phyloP scores from a whole-genome alignment of 2,113 vertebrate genomes.

The Amphiprion percula region DNA sequence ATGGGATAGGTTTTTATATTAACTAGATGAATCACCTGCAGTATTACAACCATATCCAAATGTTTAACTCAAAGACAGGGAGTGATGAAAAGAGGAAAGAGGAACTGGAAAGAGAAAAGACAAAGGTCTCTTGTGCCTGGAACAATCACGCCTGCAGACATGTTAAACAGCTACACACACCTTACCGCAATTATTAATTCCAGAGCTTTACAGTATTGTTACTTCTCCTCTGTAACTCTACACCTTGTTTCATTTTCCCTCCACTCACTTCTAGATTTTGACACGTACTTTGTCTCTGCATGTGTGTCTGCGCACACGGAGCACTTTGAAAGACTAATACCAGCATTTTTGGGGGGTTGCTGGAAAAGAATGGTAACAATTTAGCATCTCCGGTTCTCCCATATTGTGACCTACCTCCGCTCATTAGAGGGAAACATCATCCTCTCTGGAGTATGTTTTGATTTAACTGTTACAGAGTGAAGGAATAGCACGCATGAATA shows the following conservation, averaged over 20 bases:
- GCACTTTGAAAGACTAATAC: conserved; percentile 37
- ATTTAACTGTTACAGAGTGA: conserved; percentile 38
- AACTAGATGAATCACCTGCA: not conserved
- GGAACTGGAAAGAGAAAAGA: conserved; percentile 8
- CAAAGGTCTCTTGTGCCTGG: conserved; percentile 19
- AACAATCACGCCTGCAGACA: conserved; percentile 15
- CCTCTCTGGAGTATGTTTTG: conserved; percentile 48
- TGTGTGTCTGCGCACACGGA: conserved; percentile 38
- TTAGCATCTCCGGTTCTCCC: conserved; percentile 61
- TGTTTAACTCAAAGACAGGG: conserved; percentile 20
- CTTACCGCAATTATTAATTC: conserved; percentile 44
- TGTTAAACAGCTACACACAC: conserved; percentile 16
- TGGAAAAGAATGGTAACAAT: conserved; percentile 65
- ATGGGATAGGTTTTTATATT: conserved; percentile 12
- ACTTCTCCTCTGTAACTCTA: conserved; percentile 40
- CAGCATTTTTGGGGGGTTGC: conserved; percentile 17
- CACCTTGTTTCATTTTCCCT: conserved; percentile 65
- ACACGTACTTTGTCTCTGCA: conserved; percentile 53
- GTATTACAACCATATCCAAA: conserved; percentile 40
- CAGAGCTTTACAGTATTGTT: conserved; percentile 40
- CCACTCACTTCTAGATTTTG: conserved; percentile 48
- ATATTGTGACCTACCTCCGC: conserved; percentile 34
- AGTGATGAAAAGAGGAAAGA: conserved; percentile 18
- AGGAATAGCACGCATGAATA: conserved; percentile 34
- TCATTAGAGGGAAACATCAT: conserved; percentile 65